These are phyloP conservation scores for Peromyscus melanophrys DNA, from an alignment of 2,797 vertebrate species.

Conservation along the genomic window DNA sequence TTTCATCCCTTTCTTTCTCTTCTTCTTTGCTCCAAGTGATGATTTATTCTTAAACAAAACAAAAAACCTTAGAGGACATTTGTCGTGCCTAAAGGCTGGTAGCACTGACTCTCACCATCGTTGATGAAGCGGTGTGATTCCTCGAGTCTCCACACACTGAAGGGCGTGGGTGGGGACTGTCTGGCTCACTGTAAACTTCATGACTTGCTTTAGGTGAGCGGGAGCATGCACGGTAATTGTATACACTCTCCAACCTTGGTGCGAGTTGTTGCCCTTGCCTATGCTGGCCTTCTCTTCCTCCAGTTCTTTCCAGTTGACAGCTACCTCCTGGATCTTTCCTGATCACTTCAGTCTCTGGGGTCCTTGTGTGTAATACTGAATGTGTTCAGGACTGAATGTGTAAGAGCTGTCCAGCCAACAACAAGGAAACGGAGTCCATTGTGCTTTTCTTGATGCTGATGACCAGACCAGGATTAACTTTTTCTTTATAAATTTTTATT, in stretches of 20 bases:
- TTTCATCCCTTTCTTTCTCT: background rate
- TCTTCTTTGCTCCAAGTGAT: background rate
- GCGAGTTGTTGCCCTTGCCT: background rate
- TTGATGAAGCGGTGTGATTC: background rate
- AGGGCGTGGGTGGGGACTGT: background rate
- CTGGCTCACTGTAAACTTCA: background rate
- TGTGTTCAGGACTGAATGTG: background rate
- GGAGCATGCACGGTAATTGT: background rate
- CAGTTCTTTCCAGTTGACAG: background rate
- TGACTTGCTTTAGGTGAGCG: background rate
- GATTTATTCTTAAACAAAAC: background rate
- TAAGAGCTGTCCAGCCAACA: background rate
- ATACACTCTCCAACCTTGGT: background rate
- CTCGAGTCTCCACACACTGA: background rate
- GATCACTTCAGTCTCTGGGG: background rate
- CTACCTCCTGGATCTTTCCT: background rate
- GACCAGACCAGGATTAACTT: background rate
- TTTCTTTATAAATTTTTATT: background rate
- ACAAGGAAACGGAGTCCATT: background rate
- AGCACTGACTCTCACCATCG: background rate
- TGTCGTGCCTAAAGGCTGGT: background rate
- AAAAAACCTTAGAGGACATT: background rate
- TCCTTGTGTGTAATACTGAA: background rate
- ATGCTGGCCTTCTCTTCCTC: background rate
- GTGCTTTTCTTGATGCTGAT: background rate